These are phyloP conservation scores for Hypsibius dujardini DNA, from an alignment of 1,140 invertebrate species.

Conservation along the genomic window DNA sequence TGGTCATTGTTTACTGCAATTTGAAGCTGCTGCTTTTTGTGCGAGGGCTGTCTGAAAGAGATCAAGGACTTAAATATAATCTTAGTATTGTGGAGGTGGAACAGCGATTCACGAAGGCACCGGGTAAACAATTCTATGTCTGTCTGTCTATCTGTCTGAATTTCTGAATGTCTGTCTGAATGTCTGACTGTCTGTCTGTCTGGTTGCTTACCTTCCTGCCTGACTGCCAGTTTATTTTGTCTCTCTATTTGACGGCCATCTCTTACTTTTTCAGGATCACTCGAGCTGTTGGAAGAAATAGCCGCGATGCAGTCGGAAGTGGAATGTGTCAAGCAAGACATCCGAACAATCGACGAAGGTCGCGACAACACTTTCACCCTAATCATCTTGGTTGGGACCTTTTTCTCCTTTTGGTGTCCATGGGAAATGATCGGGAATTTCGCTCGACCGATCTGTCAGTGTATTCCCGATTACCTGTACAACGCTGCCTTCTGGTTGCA, in stretches of 20 bases:
- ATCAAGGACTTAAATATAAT: not conserved
- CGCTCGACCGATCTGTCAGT: not conserved
- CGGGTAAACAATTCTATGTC: not conserved
- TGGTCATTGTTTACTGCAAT: not conserved
- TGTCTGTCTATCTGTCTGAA: no score
- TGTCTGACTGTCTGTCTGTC: not conserved
- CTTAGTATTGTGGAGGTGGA: not conserved
- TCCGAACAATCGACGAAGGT: not conserved
- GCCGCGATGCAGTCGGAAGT: not conserved
- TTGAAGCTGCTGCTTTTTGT: not conserved
- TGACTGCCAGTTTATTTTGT: not conserved
- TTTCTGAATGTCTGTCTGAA: not conserved
- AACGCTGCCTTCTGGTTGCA: not conserved
- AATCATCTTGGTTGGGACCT: not conserved
- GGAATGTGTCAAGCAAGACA: not conserved
- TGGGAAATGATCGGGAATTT: slow-evolving; percentile 13
- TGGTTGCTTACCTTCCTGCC: not conserved
- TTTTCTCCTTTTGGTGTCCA: not conserved
- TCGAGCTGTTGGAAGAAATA: not conserved
- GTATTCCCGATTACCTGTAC: not conserved
- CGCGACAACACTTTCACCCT: not conserved
- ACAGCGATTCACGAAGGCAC: not conserved
- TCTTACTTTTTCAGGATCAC: not conserved
- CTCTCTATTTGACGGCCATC: not conserved
- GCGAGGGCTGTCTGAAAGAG: not conserved